phyloP scores from a whole-genome alignment of 2,113 vertebrate species.

The Stomatorhinus ivindoensis region DNA sequence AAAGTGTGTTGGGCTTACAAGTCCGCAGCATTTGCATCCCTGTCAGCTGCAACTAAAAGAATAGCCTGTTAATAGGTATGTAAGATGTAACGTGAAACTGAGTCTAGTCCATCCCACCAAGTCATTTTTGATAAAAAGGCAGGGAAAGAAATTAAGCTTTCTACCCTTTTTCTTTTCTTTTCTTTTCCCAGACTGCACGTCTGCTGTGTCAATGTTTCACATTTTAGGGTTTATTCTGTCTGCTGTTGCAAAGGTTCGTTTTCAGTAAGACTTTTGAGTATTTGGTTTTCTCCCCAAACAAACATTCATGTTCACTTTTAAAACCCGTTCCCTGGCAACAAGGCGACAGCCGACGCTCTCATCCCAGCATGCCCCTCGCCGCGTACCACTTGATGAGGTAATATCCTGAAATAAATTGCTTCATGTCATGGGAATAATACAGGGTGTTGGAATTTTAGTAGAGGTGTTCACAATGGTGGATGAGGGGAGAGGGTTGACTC shows the following conservation, averaged over 20 bases:
- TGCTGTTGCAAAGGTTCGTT: background rate
- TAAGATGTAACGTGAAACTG: background rate
- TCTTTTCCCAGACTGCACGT: background rate
- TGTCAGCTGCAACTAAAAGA: conserved; percentile 15
- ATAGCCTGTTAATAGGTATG: background rate
- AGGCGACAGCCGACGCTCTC: background rate
- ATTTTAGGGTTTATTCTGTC: background rate
- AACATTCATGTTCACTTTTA: background rate
- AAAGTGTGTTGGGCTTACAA: conserved; percentile 16
- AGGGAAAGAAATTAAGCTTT: background rate
- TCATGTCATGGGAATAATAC: background rate
- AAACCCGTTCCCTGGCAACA: background rate
- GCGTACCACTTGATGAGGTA: background rate
- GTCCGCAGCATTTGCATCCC: conserved; percentile 23
- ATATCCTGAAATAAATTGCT: background rate
- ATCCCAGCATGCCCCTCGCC: background rate
- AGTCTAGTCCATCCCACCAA: background rate
- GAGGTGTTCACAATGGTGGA: background rate
- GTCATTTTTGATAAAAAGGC: background rate
- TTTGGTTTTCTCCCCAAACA: background rate
- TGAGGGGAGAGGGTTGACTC: background rate
- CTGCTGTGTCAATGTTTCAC: background rate
- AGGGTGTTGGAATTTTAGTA: background rate
- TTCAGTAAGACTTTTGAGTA: background rate
- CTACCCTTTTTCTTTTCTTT: background rate